Percentiles rank a stretch among this genome's conserved stretches.
phyloP scores from a whole-genome alignment of 35 echinoderm and acorn worm genomes.

The Amphiura filiformis region DNA sequence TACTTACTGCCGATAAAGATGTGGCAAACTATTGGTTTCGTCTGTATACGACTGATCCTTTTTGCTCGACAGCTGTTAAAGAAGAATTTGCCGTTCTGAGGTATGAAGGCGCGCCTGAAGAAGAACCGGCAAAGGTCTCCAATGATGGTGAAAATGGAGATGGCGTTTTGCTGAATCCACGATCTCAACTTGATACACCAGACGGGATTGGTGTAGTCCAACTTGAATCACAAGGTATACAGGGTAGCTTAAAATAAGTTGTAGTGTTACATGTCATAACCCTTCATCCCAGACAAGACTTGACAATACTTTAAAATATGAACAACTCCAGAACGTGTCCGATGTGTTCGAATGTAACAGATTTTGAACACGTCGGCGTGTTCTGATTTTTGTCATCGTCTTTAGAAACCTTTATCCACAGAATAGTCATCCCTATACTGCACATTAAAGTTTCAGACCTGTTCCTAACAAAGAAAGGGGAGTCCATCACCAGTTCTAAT shows the following conservation, averaged over 20 bases:
- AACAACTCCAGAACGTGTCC: no score
- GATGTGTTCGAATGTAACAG: no score
- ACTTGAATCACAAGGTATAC: conserved; percentile 19
- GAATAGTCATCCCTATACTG: background rate
- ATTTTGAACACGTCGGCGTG: no score
- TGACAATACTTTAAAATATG: background rate
- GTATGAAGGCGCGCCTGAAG: background rate
- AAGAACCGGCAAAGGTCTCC: background rate
- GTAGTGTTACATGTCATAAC: no score
- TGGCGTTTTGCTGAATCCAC: background rate
- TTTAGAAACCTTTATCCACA: no score
- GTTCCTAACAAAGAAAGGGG: background rate
- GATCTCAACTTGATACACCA: background rate
- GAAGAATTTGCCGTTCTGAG: background rate
- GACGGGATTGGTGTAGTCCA: background rate
- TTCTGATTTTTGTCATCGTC: no score
- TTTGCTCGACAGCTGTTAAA: background rate
- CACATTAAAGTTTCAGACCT: background rate
- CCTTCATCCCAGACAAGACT: no score
- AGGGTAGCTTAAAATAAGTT: background rate
- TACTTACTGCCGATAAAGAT: conserved; percentile 7
- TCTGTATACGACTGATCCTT: background rate
- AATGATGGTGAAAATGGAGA: background rate
- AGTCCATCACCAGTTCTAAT: background rate
- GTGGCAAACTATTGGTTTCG: conserved; percentile 19